Percentiles rank a stretch among this genome's conserved stretches.
Evolutionary conservation across 2,797 vertebrate species (phyloP).

Genomic region (Sarcoramphus papa): DNA sequence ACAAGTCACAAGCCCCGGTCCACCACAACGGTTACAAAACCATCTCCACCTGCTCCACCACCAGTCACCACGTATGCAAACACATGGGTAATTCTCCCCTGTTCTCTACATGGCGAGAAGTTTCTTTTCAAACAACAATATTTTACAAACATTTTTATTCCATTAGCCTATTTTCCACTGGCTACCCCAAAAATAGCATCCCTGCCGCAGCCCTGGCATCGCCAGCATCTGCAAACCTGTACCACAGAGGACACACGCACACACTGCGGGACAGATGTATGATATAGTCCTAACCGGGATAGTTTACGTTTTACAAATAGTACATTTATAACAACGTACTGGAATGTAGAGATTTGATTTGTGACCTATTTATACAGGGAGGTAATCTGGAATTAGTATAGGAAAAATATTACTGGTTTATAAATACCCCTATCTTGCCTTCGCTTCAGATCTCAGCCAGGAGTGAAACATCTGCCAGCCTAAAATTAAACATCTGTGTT

Average conservation of each 20-base stretch:
- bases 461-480: slow-evolving; percentile 65
- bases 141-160: background rate
- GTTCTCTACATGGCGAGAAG: fast-evolving
- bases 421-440: slow-evolving; percentile 56
- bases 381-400: slow-evolving; percentile 63
- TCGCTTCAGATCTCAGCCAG: slow-evolving; percentile 29
- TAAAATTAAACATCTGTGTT: slow-evolving; percentile 52
- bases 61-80: fast-evolving
- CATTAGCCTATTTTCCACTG: background rate
- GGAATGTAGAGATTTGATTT: slow-evolving; percentile 38
- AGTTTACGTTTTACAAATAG: slow-evolving; percentile 26
- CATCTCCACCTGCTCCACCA: background rate
- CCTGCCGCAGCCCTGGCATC: background rate
- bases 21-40: background rate
- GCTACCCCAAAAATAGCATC: background rate
- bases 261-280: background rate
- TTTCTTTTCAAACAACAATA: background rate
- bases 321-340: background rate
- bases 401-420: slow-evolving; percentile 48
- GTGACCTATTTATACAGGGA: slow-evolving; percentile 62
- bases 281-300: background rate
- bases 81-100: background rate
- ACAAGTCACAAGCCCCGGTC: background rate
- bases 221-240: background rate
- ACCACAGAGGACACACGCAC: background rate